phyloP scores from a whole-genome alignment of 2,113 vertebrate genomes.

The Speoplatyrhinus poulsoni region DNA sequence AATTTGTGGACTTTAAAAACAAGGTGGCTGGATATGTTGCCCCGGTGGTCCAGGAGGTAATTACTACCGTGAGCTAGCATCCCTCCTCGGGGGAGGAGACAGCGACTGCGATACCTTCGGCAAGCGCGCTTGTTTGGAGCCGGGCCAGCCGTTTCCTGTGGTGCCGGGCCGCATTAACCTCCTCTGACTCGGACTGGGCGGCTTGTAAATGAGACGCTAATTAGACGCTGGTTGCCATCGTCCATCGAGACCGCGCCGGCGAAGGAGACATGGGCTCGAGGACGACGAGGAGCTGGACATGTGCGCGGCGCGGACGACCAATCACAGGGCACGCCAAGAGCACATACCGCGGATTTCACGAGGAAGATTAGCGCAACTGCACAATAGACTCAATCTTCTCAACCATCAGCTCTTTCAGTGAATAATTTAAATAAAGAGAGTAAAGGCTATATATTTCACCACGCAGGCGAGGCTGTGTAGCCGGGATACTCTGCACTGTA shows the following conservation, averaged over 20 bases:
- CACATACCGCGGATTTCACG: no score
- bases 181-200: constrained; percentile 59
- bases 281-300: background rate
- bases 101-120: constrained; percentile 35
- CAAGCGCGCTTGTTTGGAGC: constrained; percentile 49
- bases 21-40: constrained; percentile 58
- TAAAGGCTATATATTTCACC: no score
- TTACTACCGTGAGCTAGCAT: constrained; percentile 62
- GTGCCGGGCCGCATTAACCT: constrained; percentile 65
- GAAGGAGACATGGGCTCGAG: constrained; percentile 38
- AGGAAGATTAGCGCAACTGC: no score
- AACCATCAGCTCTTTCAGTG: no score
- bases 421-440: no score
- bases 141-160: constrained; percentile 58
- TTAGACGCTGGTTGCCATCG: constrained; percentile 63
- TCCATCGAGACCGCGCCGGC: constrained; percentile 33
- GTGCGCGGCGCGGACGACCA: no score
- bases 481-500: no score
- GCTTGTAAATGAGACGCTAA: constrained; percentile 69
- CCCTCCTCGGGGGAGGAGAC: constrained; percentile 49
- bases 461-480: no score
- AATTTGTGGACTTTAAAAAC: constrained; percentile 70
- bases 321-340: no score
- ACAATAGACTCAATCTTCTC: no score
- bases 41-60: constrained; percentile 59